These are phyloP conservation scores for Augochlora pura DNA, from an alignment of 1,140 invertebrate genomes.

Conservation along the genomic window DNA sequence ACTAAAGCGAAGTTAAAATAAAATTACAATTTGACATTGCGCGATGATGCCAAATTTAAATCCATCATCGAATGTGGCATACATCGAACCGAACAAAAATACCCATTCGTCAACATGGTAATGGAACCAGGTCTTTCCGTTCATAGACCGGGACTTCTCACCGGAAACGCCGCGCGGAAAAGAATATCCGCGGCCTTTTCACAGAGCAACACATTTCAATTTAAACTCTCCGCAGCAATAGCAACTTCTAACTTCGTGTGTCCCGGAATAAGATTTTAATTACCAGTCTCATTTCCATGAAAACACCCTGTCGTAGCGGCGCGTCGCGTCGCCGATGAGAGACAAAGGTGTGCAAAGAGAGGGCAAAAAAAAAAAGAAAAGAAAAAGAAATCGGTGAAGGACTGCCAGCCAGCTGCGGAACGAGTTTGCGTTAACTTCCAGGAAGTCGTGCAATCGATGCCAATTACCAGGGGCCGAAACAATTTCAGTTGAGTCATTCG, in stretches of 20 bases:
- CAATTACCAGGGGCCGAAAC: constrained; percentile 18
- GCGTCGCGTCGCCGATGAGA: not conserved
- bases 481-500: constrained; percentile 23
- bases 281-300: constrained; percentile 16
- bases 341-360: no score
- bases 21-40: no score
- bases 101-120: no score
- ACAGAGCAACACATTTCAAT: not conserved
- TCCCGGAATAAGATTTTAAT: constrained; percentile 7
- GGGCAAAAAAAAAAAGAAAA: not conserved
- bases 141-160: no score
- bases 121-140: no score
- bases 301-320: not conserved
- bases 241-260: not conserved
- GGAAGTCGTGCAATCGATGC: constrained; percentile 25
- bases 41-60: no score
- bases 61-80: no score
- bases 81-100: no score
- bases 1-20: no score
- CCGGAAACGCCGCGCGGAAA: no score
- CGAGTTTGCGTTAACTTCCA: constrained; percentile 7
- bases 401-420: not conserved
- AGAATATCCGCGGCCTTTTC: not conserved
- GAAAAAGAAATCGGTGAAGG: not conserved
- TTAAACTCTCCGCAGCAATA: not conserved